Evolutionary conservation across 1,140 invertebrate genomes (phyloP).

Genomic region (Lycorma delicatula): DNA sequence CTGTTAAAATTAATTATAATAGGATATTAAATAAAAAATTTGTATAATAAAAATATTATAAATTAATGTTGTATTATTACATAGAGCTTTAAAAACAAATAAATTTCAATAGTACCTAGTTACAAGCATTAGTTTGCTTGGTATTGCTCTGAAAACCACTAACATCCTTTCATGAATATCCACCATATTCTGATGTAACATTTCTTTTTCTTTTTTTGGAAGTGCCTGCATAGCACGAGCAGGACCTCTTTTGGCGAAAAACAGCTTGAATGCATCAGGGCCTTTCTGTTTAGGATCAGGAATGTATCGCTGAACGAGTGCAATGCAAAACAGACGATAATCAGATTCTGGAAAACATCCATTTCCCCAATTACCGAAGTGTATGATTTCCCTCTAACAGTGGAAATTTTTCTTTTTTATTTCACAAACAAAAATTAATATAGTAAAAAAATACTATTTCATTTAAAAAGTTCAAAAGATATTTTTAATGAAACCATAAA

Average conservation of each 20-base stretch:
- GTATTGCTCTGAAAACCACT: slow-evolving; percentile 39
- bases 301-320: slow-evolving; percentile 35
- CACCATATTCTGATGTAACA: slow-evolving; percentile 34
- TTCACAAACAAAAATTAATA: too few relatives aligned
- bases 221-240: slow-evolving; percentile 20
- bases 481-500: too few relatives aligned
- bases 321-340: slow-evolving; percentile 39
- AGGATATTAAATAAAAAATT: too few relatives aligned
- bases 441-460: too few relatives aligned
- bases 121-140: slow-evolving; percentile 39
- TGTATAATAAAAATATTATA: too few relatives aligned
- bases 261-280: slow-evolving; percentile 29
- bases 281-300: slow-evolving; percentile 10
- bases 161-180: slow-evolving; percentile 38
- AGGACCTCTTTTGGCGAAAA: slow-evolving; percentile 32
- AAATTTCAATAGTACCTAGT: slow-evolving; percentile 44
- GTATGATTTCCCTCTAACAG: too few relatives aligned
- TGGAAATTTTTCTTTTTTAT: too few relatives aligned
- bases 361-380: too few relatives aligned
- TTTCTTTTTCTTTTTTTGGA: slow-evolving; percentile 32
- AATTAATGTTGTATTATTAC: too few relatives aligned
- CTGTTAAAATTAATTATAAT: too few relatives aligned
- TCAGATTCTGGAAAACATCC: slow-evolving; percentile 30
- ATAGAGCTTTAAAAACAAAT: too few relatives aligned
- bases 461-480: too few relatives aligned